Conservation (phyloP, 2,113 vertebrate genomes). For the Micronycteris hirsuta region DNA sequence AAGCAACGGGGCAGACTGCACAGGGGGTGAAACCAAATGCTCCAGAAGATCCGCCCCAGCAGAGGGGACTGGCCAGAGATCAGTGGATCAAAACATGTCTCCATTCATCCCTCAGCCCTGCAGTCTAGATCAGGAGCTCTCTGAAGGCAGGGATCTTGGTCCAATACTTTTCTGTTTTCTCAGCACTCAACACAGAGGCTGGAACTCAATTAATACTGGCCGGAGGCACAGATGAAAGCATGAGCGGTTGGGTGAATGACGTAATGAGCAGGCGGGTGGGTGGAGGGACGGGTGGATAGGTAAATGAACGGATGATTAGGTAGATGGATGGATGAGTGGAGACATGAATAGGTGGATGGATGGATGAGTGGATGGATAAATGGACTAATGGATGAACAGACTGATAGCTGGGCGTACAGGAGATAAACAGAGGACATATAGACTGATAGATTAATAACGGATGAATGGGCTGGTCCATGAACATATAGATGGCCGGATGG, state of each 20-base stretch:
- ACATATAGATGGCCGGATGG: neutral
- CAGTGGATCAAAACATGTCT: neutral
- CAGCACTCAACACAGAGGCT: neutral
- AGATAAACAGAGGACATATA: neutral
- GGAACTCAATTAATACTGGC: neutral
- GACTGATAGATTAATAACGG: neutral
- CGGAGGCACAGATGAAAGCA: neutral
- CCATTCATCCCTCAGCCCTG: neutral
- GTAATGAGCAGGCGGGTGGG: rapidly evolving
- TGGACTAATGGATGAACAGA: neutral
- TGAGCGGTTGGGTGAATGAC: neutral
- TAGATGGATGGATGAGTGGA: neutral
- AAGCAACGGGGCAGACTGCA: neutral
- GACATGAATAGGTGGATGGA: neutral
- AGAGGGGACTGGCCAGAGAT: neutral
- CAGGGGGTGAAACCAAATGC: neutral
- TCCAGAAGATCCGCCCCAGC: neutral
- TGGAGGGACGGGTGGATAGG: no score
- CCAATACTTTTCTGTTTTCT: neutral
- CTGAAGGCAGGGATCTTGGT: neutral
- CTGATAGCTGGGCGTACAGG: neutral
- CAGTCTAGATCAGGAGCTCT: neutral
- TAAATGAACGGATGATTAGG: no score
- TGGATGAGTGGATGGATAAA: neutral
- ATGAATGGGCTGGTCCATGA: neutral